Evolutionary conservation across 2,888 invertebrate species (phyloP).

Genomic region (Rhodophaea formosa): DNA sequence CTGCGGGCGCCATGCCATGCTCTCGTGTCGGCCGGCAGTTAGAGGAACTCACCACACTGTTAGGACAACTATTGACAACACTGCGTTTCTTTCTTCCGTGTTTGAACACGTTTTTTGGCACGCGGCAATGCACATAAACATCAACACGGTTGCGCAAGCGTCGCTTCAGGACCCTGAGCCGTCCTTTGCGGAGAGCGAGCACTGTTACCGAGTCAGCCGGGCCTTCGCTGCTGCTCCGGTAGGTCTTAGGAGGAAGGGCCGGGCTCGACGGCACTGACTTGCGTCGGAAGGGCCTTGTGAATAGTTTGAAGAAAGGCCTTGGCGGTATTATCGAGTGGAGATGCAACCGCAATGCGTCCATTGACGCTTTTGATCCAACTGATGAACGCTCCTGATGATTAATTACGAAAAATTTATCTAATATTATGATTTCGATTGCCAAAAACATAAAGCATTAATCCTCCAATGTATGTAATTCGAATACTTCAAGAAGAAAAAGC

Average conservation of each 20-base stretch:
- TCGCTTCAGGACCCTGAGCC: constrained; percentile 59
- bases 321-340: constrained; percentile 80
- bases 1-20: constrained; percentile 56
- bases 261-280: constrained; percentile 85
- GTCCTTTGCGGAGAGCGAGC: constrained; percentile 56
- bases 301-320: constrained; percentile 83
- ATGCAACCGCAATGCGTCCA: constrained; percentile 76
- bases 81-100: constrained; percentile 51
- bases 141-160: constrained; percentile 70
- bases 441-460: neutral
- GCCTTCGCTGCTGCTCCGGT: constrained; percentile 75
- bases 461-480: too few species aligned
- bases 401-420: constrained; percentile 28
- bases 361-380: constrained; percentile 74
- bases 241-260: constrained; percentile 80
- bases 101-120: constrained; percentile 50
- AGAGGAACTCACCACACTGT: constrained; percentile 78
- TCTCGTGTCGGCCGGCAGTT: constrained; percentile 43
- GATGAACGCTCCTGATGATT: constrained; percentile 76
- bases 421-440: neutral
- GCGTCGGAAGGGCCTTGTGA: constrained; percentile 85
- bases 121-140: constrained; percentile 74
- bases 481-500: too few species aligned
- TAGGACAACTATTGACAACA: constrained; percentile 56
- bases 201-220: constrained; percentile 72